Conservation (phyloP, 37 sponge, comb jelly and placozoan genomes). For the Cladorhizidae sp. region DNA sequence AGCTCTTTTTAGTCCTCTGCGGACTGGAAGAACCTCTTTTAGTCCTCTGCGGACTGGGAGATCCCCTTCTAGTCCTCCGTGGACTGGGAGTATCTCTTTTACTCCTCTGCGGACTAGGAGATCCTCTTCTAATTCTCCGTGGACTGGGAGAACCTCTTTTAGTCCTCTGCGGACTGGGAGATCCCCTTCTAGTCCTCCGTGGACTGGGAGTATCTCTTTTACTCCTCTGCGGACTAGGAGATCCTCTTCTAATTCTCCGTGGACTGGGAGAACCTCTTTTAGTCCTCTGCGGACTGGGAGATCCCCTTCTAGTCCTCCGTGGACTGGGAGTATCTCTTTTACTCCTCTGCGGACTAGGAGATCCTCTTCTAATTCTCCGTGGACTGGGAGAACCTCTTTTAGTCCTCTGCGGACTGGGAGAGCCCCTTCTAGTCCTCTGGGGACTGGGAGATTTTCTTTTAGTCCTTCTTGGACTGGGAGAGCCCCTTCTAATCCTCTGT, state of each 20-base stretch:
- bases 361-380: neutral
- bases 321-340: too few relatives aligned
- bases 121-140: too few relatives aligned
- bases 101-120: neutral
- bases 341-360: neutral
- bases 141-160: conserved; percentile 12
- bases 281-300: too few relatives aligned
- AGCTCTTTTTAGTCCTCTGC: neutral
- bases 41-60: neutral
- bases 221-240: too few relatives aligned
- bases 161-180: neutral
- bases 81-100: neutral
- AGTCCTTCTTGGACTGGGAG: neutral
- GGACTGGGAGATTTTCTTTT: neutral
- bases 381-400: neutral
- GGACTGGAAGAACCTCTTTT: neutral
- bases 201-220: too few relatives aligned
- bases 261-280: too few relatives aligned
- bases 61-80: neutral
- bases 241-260: too few relatives aligned
- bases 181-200: too few relatives aligned
- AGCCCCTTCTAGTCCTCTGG: neutral
- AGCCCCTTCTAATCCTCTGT: neutral
- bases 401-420: neutral
- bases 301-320: too few relatives aligned